These are phyloP conservation scores for Zhengitettix transpicula DNA, from an alignment of 2,888 invertebrate genomes.

Conservation along the genomic window DNA sequence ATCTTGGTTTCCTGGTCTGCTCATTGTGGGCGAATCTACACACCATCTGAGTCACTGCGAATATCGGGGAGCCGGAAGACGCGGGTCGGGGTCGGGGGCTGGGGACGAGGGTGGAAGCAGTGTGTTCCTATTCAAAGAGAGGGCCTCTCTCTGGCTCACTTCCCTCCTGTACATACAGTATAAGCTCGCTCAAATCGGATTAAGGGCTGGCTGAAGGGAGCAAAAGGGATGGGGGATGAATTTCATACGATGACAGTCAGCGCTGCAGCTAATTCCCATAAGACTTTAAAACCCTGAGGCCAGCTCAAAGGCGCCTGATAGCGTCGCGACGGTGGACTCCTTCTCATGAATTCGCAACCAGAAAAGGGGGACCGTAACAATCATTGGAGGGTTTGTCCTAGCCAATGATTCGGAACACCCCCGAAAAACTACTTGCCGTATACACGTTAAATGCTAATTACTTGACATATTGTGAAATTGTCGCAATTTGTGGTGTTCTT, in stretches of 20 bases:
- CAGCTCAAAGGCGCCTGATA: neutral
- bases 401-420: neutral
- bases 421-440: neutral
- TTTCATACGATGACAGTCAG: constrained; percentile 12
- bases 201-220: constrained; percentile 5
- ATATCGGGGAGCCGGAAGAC: no score
- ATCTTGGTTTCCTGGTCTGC: constrained; percentile 6
- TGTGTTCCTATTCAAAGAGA: constrained; percentile 9
- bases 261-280: constrained; percentile 11
- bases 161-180: constrained; percentile 4
- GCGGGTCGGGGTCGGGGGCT: neutral
- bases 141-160: neutral
- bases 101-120: neutral
- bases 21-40: neutral
- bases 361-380: neutral
- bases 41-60: no score
- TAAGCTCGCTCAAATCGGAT: constrained; percentile 13
- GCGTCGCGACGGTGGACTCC: neutral
- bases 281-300: constrained; percentile 10
- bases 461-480: no score
- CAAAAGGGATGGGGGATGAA: constrained; percentile 9
- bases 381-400: neutral
- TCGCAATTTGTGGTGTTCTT: no score
- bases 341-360: neutral
- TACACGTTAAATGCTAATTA: no score